A percentile compares a stretch with the other conserved stretches of the same genome.
Evolutionary conservation across 2,797 vertebrate species (phyloP).

Genomic region (Kryptopterus vitreolus): DNA sequence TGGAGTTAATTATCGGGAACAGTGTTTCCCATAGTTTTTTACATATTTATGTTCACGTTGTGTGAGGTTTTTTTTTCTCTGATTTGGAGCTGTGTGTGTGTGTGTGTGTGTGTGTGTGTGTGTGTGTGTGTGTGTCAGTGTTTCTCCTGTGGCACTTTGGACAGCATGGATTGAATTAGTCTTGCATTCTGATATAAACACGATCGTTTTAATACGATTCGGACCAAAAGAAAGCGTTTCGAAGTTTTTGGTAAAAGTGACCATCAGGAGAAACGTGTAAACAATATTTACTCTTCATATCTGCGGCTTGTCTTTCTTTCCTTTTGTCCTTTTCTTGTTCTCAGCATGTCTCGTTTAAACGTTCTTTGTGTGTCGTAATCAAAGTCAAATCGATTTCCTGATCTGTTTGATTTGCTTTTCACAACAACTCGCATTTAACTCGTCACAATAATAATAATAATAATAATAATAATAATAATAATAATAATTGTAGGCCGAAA

Average conservation of each 20-base stretch:
- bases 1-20: constrained; percentile 97
- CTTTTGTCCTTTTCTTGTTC: neutral
- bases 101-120: neutral
- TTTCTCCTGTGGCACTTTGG: neutral
- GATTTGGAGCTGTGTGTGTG: neutral
- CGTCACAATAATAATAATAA: too few species aligned
- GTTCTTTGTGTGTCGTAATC: neutral
- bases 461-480: too few species aligned
- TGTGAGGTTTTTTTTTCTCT: constrained; percentile 42
- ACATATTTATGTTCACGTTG: constrained; percentile 64
- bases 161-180: neutral
- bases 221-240: too few species aligned
- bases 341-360: too few species aligned
- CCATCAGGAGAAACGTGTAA: neutral
- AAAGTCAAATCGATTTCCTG: neutral
- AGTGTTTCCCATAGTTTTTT: constrained; percentile 97
- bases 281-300: neutral
- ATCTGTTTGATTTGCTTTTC: neutral
- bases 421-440: too few species aligned
- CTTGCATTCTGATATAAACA: neutral
- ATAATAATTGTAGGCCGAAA: too few species aligned
- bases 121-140: neutral
- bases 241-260: neutral
- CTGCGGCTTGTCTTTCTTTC: neutral
- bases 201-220: too few species aligned